Conservation (phyloP, 2,113 vertebrate species). For the Amphiprion percula region DNA sequence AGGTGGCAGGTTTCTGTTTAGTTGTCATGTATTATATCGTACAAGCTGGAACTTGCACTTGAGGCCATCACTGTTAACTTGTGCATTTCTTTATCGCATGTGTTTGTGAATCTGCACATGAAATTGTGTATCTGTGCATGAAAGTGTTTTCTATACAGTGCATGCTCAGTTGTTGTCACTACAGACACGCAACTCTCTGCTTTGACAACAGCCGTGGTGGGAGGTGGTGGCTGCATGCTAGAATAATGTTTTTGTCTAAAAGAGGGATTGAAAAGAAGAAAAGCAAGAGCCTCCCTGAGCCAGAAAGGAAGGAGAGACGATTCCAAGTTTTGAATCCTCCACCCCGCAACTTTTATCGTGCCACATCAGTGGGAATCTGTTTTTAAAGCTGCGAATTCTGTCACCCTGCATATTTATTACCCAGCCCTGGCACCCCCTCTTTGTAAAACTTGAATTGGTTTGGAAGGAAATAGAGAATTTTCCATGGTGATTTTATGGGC, state of each 20-base stretch:
- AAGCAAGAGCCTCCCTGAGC: slow-evolving; percentile 6
- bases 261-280: background rate
- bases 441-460: slow-evolving; percentile 25
- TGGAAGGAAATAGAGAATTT: slow-evolving; percentile 41
- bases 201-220: slow-evolving; percentile 13
- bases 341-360: background rate
- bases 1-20: background rate
- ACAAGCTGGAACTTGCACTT: slow-evolving; percentile 3
- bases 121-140: background rate
- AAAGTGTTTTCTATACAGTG: background rate
- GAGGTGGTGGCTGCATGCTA: background rate
- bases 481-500: slow-evolving; percentile 52
- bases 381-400: slow-evolving; percentile 43
- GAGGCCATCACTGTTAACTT: background rate
- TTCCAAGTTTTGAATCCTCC: slow-evolving; percentile 11
- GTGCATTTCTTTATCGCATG: background rate
- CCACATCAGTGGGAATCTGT: slow-evolving; percentile 8
- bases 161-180: background rate
- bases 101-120: background rate
- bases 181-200: background rate
- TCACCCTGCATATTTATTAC: slow-evolving; percentile 36
- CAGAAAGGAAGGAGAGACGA: slow-evolving; percentile 1
- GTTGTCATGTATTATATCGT: background rate
- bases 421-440: slow-evolving; percentile 7
- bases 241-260: slow-evolving; percentile 21